A percentile compares a stretch with the other conserved stretches of the same genome.
These are phyloP conservation scores for Chrysolina haemoptera DNA, from an alignment of 2,888 invertebrate species.

Conservation along the genomic window DNA sequence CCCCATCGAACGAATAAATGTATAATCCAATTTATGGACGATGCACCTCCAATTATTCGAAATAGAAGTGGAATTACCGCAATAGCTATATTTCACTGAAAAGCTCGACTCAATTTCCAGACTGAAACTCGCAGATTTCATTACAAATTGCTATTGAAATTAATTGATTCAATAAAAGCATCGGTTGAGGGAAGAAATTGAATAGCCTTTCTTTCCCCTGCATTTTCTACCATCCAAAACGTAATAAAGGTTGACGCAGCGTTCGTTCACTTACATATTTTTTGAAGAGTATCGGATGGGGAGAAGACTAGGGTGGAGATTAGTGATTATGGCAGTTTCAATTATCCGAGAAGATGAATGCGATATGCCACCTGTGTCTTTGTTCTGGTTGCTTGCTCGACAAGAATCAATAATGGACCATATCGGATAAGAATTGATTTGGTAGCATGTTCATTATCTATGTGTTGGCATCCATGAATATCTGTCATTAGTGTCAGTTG, in stretches of 20 bases:
- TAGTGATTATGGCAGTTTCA: neutral
- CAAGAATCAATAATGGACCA: no score
- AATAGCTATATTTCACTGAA: slow-evolving; percentile 17
- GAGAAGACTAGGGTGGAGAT: neutral
- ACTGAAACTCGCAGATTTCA: slow-evolving; percentile 15
- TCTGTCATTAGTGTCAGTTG: no score
- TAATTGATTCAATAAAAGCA: slow-evolving; percentile 21
- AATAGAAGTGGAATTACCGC: neutral
- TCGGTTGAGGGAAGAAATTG: slow-evolving; percentile 16
- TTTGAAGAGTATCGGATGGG: neutral
- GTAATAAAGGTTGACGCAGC: slow-evolving; percentile 10
- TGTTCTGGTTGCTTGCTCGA: no score
- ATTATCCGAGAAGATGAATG: neutral
- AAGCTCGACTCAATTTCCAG: slow-evolving; percentile 11
- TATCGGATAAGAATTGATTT: no score
- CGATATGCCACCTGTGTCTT: no score
- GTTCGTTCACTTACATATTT: neutral
- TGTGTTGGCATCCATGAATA: no score
- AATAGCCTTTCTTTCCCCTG: slow-evolving; percentile 3
- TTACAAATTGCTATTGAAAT: slow-evolving; percentile 23
- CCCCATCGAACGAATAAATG: neutral
- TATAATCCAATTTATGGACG: neutral
- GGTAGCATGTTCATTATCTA: no score
- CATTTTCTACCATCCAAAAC: slow-evolving; percentile 4
- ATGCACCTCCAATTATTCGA: slow-evolving; percentile 3